These are phyloP conservation scores for Lepus timidus DNA, from an alignment of 2,113 vertebrate species.

Conservation along the genomic window DNA sequence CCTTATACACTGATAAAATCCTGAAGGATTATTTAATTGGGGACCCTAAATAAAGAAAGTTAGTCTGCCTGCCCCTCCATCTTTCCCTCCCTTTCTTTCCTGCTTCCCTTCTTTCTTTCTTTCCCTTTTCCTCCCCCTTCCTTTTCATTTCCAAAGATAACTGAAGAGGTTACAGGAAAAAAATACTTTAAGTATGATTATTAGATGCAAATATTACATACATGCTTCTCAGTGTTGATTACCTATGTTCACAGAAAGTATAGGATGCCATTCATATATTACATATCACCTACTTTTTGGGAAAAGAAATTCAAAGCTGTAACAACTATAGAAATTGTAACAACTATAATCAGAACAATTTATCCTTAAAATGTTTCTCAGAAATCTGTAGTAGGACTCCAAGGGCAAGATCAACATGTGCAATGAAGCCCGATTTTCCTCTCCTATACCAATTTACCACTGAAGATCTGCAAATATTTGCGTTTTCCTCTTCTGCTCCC, in stretches of 20 bases:
- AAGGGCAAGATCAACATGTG: not conserved
- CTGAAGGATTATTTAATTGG: not conserved
- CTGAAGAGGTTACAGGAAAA: not conserved
- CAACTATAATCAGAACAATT: not conserved
- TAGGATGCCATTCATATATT: not conserved
- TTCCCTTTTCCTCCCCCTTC: not conserved
- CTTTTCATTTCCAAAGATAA: slow-evolving; percentile 8
- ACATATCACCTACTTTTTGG: not conserved
- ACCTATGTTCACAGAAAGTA: not conserved
- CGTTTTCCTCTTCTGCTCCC: not conserved
- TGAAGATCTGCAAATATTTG: not conserved
- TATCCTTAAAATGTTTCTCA: slow-evolving; percentile 23
- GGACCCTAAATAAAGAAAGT: not conserved
- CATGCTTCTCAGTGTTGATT: not conserved
- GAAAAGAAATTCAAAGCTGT: not conserved
- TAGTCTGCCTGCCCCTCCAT: not conserved
- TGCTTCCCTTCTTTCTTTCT: not conserved
- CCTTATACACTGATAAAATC: not conserved
- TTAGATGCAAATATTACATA: slow-evolving; percentile 27
- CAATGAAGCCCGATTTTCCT: not conserved
- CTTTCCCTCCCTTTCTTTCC: not conserved
- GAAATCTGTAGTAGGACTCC: not conserved
- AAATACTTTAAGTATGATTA: not conserved
- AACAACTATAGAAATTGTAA: not conserved
- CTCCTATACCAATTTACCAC: not conserved